Conservation (phyloP, 2,113 vertebrate species). For the Dicerorhinus sumatrensis region DNA sequence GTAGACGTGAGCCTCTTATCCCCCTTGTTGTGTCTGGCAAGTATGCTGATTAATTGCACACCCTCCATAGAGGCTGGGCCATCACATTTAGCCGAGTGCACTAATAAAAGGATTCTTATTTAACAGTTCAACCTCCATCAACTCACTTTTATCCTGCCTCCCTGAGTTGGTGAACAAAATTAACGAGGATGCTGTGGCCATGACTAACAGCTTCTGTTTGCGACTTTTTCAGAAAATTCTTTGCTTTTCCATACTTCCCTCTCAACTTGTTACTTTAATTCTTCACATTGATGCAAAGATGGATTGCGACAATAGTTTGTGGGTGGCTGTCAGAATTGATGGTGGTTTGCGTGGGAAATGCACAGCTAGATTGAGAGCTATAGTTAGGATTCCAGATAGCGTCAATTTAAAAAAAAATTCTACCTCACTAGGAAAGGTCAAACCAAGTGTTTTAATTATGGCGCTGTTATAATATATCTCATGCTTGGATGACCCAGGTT, state of each 20-base stretch:
- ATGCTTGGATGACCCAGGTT: slow-evolving; percentile 47
- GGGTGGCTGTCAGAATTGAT: slow-evolving; percentile 67
- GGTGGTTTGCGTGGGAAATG: slow-evolving; percentile 70
- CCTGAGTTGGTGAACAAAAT: slow-evolving; percentile 53
- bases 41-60: slow-evolving; percentile 76
- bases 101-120: slow-evolving; percentile 80
- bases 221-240: background rate
- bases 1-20: slow-evolving; percentile 59
- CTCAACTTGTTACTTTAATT: slow-evolving; percentile 15
- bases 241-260: background rate
- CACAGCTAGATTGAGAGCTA: slow-evolving; percentile 31
- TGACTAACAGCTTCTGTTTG: background rate
- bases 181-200: slow-evolving; percentile 42
- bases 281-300: slow-evolving; percentile 52
- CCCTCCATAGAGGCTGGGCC: slow-evolving; percentile 68
- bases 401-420: slow-evolving; percentile 40
- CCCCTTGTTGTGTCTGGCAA: slow-evolving; percentile 78
- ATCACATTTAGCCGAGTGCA: slow-evolving; percentile 72
- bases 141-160: slow-evolving; percentile 41
- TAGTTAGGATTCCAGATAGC: slow-evolving; percentile 27
- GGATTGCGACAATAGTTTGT: slow-evolving; percentile 62
- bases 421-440: slow-evolving; percentile 54
- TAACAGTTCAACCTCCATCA: slow-evolving; percentile 56
- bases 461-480: slow-evolving; percentile 46
- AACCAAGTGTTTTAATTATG: slow-evolving; percentile 56